These are phyloP conservation scores for Xenopus petersii DNA, from an alignment of 2,797 vertebrate genomes.

Conservation along the genomic window DNA sequence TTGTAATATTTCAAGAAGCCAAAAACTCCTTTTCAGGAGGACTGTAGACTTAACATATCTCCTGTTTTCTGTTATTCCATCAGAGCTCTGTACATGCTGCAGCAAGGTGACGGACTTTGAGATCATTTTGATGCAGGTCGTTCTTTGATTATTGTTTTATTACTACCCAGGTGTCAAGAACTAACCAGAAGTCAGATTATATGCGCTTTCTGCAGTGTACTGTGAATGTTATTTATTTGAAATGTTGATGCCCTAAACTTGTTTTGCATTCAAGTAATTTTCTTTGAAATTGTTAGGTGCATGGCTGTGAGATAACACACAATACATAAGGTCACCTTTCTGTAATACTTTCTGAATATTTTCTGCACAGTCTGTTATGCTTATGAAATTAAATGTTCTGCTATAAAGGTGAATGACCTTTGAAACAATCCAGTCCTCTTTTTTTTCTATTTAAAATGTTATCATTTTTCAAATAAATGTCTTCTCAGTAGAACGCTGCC, in stretches of 20 bases:
- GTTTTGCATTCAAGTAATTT: slow-evolving; percentile 12
- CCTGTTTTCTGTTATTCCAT: slow-evolving; percentile 5
- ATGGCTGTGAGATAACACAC: slow-evolving; percentile 13
- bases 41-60: slow-evolving; percentile 10
- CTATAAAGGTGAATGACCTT: slow-evolving; percentile 17
- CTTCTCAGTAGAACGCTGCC: too few species aligned
- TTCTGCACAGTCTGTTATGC: slow-evolving; percentile 21
- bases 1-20: too few species aligned
- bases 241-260: slow-evolving; percentile 32
- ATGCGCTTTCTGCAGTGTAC: slow-evolving; percentile 1
- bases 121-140: slow-evolving; percentile 21
- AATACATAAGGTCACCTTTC: slow-evolving; percentile 14
- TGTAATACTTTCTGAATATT: slow-evolving; percentile 18
- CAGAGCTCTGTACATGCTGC: background rate
- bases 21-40: slow-evolving; percentile 4
- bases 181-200: slow-evolving; percentile 36
- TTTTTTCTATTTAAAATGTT: too few species aligned
- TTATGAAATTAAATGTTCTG: slow-evolving; percentile 30
- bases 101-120: slow-evolving; percentile 4
- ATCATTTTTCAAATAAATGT: too few species aligned
- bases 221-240: slow-evolving; percentile 20
- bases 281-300: slow-evolving; percentile 6
- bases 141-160: slow-evolving; percentile 42
- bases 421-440: too few species aligned
- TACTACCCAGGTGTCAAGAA: slow-evolving; percentile 33